phyloP scores from a whole-genome alignment of 2,888 invertebrate genomes.

The Hydraecia micacea region DNA sequence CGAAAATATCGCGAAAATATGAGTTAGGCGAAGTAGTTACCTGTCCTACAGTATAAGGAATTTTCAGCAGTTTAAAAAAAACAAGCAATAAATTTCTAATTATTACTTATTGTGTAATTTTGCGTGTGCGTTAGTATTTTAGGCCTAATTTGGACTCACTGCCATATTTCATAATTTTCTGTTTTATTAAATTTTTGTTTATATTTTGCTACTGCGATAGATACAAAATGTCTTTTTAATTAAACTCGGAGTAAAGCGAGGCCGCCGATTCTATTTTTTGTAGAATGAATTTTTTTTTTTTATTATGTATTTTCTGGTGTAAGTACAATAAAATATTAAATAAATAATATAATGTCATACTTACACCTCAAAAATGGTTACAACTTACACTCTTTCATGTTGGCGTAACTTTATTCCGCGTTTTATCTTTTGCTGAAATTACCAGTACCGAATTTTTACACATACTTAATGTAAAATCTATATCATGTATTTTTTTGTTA shows the following conservation, averaged over 20 bases:
- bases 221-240: not conserved
- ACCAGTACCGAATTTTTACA: not conserved
- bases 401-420: conserved; percentile 1
- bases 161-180: conserved; percentile 31
- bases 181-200: not conserved
- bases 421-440: conserved; percentile 5
- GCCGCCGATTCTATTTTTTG: not conserved
- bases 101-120: conserved; percentile 23
- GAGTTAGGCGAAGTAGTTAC: conserved; percentile 87
- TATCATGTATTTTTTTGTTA: not conserved
- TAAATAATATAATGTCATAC: not conserved
- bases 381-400: not conserved
- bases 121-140: conserved; percentile 40
- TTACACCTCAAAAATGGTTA: not conserved
- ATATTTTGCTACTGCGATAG: not conserved
- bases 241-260: not conserved
- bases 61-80: conserved; percentile 9
- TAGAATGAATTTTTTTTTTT: not conserved
- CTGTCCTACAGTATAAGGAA: conserved; percentile 81
- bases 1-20: conserved; percentile 85
- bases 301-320: not conserved
- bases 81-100: conserved; percentile 22
- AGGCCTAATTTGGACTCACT: conserved; percentile 34
- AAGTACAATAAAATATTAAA: not conserved
- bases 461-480: conserved; percentile 4